Evolutionary conservation across 2,113 vertebrate genomes (phyloP), one percentile per base, ranked within the genome.

Genomic region (Cavia aperea): DNA sequence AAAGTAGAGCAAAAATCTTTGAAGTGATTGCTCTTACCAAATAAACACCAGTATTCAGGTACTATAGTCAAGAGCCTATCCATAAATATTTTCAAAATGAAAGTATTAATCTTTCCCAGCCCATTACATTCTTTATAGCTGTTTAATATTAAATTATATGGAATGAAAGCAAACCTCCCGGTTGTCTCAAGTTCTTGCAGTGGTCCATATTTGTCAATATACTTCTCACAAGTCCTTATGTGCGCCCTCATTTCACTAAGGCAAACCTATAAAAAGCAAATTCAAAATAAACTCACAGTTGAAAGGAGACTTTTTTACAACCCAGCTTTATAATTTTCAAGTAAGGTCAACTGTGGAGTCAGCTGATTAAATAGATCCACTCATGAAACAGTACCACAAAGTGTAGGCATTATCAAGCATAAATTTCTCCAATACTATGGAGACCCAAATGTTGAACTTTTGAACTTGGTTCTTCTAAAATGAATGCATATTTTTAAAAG

Each of bases 171-270:
- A 94, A 84, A 96, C 92, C 97, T 96, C 91, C 95, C 93, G 87
- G 89, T 21, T 73, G 81, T 93, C 87, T 94, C 88, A 36, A 97
- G 93, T 51, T 97, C 97, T 88, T 96, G 66, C 19, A 96, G 72
- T 2, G 93, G 95, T 88, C 95, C 90, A 0, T 97, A 97, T 72
- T 97, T 98, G 93, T 97, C 89, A 93, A 95, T 26, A 1, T 97
- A 96, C 94, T 97, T 96, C 92, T 97, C 90, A 62, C 96, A 97
- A n/a, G 90, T 96, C 93, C 88, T 97, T 96, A 97, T 92, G 93
- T 97, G 97, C 51, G 79, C 87, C 96, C 96, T 96, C 95, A 97
- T 97, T 94, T 98, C 95, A 95, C 94, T 98, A 87, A 97, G 96
- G 89, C 95, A 95, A 60, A 97, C 95, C 95, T 96, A 92, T 75